Conservation (phyloP, 2,888 invertebrate genomes). For the Leucophenga maculata region DNA sequence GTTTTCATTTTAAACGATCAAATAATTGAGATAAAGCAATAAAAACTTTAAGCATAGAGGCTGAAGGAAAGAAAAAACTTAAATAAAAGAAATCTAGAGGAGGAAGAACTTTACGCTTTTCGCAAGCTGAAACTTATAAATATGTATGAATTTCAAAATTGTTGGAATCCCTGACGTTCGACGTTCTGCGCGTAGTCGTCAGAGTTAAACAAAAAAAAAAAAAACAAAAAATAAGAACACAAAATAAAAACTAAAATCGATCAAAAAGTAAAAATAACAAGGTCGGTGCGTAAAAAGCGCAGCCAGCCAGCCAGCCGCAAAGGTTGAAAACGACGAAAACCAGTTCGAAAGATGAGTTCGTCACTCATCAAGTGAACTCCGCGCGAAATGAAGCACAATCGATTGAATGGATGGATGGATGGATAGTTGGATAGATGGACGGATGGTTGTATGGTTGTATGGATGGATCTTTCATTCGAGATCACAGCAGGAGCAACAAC, state of each 20-base stretch:
- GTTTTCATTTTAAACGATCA: slow-evolving; percentile 51
- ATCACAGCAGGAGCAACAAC: slow-evolving; percentile 43
- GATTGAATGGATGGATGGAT: slow-evolving; percentile 20
- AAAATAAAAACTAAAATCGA: slow-evolving; percentile 30
- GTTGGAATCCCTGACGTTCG: slow-evolving; percentile 67
- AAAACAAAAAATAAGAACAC: slow-evolving; percentile 35
- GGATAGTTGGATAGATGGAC: no score
- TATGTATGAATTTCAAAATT: slow-evolving; percentile 69
- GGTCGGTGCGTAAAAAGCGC: slow-evolving; percentile 61
- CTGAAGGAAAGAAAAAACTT: slow-evolving; percentile 18
- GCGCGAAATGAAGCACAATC: slow-evolving; percentile 32
- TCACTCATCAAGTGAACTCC: slow-evolving; percentile 48
- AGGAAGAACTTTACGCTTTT: slow-evolving; percentile 54
- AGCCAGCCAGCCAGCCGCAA: slow-evolving; percentile 19
- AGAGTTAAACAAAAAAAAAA: neutral
- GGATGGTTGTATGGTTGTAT: no score
- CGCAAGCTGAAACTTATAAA: slow-evolving; percentile 67
- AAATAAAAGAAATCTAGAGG: slow-evolving; percentile 30
- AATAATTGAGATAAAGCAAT: slow-evolving; percentile 67
- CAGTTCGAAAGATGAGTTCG: slow-evolving; percentile 57
- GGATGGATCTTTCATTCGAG: no score
- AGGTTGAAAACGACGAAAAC: slow-evolving; percentile 43
- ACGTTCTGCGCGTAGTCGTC: slow-evolving; percentile 11
- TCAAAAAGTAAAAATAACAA: slow-evolving; percentile 43
- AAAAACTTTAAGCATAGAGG: slow-evolving; percentile 40